Evolutionary conservation across 2,797 vertebrate genomes (phyloP), one percentile per base, ranked within the genome.

Genomic region (Valencia hispanica): DNA sequence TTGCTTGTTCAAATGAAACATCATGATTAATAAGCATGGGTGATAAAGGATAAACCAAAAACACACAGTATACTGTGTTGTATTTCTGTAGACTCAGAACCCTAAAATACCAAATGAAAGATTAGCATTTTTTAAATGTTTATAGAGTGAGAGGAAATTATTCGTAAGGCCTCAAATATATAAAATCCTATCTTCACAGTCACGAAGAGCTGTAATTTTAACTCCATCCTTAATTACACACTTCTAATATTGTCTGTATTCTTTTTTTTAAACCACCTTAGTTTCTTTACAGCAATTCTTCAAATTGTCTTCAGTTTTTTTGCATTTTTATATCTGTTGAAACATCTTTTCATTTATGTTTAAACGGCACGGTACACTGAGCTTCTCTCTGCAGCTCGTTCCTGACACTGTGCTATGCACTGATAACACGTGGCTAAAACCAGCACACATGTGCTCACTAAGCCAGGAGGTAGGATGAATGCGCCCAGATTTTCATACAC

Each of bases 341-440:
- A 36, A 51, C 43, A 55, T 53, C 63, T 75, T 84, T 89, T 88
- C 86, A 77, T 80, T 72, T 53, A 70, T 47, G 74, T 87, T 85
- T 43, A 8, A 55, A 41, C 83, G 85, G 51, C 77, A 84, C 78
- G 78, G 79, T 88, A 91, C 47, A 57, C 78, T 79, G 81, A 87
- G 72, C 76, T 87, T 85, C 77, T 81, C 78, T 47, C 88, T 92
- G 91, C 83, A 81, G 89, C 79, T 81, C 83, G 84, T 73, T 79
- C 68, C 84, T 41, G 78, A 80, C 72, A 84, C 75, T 80, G 79
- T 81, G 88, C 90, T 94, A 88, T 90, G 90, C 92, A 91, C 80
- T 82, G 85, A 81, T 0, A 20, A 81, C 90, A 90, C 88, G 79
- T 92, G 88, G 87, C 81, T 81, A 77, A 80, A 84, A 87, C 74